Conservation (phyloP, 2,797 vertebrate genomes). For the Characodon lateralis region DNA sequence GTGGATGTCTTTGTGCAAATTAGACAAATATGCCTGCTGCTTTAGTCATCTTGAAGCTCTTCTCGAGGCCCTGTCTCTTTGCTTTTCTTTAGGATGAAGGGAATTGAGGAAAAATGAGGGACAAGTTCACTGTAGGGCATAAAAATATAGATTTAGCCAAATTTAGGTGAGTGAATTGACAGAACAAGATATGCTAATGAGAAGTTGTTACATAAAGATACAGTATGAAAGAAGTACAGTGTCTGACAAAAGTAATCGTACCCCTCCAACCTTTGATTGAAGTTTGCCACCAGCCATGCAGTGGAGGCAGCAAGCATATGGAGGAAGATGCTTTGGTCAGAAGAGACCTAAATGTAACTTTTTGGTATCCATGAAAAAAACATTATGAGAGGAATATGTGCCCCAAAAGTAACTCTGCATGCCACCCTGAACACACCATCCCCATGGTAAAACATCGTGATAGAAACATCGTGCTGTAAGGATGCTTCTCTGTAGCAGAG, state of each 20-base stretch:
- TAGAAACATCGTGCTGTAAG: neutral
- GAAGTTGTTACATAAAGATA: conserved; percentile 13
- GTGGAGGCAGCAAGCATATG: neutral
- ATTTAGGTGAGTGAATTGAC: conserved; percentile 12
- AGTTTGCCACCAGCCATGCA: neutral
- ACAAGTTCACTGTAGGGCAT: conserved; percentile 55
- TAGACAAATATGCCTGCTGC: conserved; percentile 74
- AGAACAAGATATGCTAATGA: conserved; percentile 14
- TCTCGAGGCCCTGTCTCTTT: conserved; percentile 59
- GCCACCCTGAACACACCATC: neutral
- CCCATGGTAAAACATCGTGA: neutral
- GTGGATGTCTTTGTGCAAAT: conserved; percentile 77
- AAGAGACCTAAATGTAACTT: neutral
- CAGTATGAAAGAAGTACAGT: conserved; percentile 12
- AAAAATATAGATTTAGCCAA: conserved; percentile 41
- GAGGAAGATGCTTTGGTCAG: neutral
- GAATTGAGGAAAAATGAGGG: conserved; percentile 35
- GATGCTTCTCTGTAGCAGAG: neutral
- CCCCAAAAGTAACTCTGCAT: neutral
- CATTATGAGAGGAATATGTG: neutral
- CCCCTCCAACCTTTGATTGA: neutral
- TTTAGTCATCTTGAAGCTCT: conserved; percentile 65
- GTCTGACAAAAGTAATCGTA: neutral
- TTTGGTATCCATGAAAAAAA: neutral
- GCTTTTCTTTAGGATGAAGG: conserved; percentile 33